phyloP scores from a whole-genome alignment of 2,797 vertebrate species.

The Chromis chromis region DNA sequence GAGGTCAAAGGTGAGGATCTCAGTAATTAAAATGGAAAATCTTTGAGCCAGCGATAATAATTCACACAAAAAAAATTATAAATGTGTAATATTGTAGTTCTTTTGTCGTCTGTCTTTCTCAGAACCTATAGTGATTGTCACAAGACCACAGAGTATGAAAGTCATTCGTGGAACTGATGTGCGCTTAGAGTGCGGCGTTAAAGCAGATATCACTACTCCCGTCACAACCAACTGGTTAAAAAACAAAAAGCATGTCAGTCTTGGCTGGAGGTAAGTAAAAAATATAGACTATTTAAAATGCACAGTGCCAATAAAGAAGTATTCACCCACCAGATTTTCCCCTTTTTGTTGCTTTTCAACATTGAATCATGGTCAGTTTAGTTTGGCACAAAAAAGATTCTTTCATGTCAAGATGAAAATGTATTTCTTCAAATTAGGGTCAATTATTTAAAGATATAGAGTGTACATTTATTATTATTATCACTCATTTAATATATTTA shows the following conservation, averaged over 20 bases:
- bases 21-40: not conserved
- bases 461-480: no score
- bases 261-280: conserved; percentile 88
- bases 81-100: not conserved
- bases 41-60: not conserved
- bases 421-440: no score
- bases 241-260: conserved; percentile 84
- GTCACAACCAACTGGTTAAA: conserved; percentile 92
- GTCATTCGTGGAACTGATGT: conserved; percentile 88
- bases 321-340: no score
- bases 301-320: no score
- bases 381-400: no score
- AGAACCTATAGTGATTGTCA: conserved; percentile 92
- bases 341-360: no score
- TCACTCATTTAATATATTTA: no score
- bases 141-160: conserved; percentile 88
- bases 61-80: not conserved
- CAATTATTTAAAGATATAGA: no score
- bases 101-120: conserved; percentile 23
- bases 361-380: no score
- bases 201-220: conserved; percentile 87
- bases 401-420: no score
- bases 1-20: conserved; percentile 94
- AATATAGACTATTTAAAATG: not conserved
- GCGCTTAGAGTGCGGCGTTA: conserved; percentile 90